Conservation (phyloP, 2,888 invertebrate genomes). For the Mongoloraphidia duomilia region DNA sequence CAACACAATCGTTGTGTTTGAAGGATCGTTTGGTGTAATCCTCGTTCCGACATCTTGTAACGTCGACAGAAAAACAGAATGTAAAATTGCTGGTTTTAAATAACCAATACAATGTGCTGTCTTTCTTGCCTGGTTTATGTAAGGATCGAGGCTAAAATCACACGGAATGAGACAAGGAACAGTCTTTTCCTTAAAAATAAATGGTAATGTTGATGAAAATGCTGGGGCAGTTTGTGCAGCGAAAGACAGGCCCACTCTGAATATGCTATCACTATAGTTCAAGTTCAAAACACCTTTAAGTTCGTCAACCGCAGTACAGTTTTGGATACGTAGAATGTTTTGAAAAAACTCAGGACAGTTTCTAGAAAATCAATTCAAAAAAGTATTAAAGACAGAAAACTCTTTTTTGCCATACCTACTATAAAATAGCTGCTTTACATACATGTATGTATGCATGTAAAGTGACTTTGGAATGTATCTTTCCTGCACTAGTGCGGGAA, state of each 20-base stretch:
- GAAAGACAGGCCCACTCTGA: conserved; percentile 86
- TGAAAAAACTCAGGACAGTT: conserved; percentile 82
- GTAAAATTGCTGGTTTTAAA: conserved; percentile 68
- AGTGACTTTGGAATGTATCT: too few relatives aligned
- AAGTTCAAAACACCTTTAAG: conserved; percentile 98
- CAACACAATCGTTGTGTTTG: conserved; percentile 84
- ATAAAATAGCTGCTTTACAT: too few relatives aligned
- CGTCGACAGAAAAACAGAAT: conserved; percentile 51
- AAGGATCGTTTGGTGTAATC: conserved; percentile 90
- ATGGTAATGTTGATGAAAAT: conserved; percentile 78
- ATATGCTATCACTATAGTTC: conserved; percentile 87
- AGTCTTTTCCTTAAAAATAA: conserved; percentile 69
- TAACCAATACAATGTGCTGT: conserved; percentile 84
- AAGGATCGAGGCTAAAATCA: conserved; percentile 99
- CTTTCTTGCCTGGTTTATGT: conserved; percentile 97
- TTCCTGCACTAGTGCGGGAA: too few relatives aligned
- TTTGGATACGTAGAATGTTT: conserved; percentile 85
- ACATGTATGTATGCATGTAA: too few relatives aligned
- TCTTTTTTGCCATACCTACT: too few relatives aligned
- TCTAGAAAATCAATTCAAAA: conserved; percentile 32
- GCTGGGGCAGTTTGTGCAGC: conserved; percentile 93
- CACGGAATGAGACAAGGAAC: conserved; percentile 86
- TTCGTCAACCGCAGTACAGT: conserved; percentile 93
- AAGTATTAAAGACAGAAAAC: conserved; percentile 1
- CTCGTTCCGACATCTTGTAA: conserved; percentile 96